Evolutionary conservation across 1,140 invertebrate genomes (phyloP), one percentile per base, ranked within the genome.

Genomic region (Ephestia elutella): DNA sequence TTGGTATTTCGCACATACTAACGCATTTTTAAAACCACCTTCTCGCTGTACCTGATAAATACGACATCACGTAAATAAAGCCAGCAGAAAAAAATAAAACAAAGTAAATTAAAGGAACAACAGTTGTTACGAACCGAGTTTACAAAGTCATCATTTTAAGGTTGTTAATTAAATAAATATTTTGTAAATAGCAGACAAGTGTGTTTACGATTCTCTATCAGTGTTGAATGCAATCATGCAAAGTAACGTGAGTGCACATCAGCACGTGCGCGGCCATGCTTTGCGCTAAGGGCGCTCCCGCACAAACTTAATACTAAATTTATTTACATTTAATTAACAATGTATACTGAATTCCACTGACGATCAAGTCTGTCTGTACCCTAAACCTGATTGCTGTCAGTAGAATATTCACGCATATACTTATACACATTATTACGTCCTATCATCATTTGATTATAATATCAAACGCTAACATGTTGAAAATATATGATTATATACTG

Each of bases 241-340:
- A 49, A 54, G 55, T 66, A 66, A 70, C 68, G 64, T 70, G 68
- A 60, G 61, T 53, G 56, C 30, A 32, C 11, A 5, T 17, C n/a
- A 30, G 68, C 68, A 70, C 68, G 68, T 70, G 68, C 49, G 18
- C 9, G 2, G 59, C 57, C 66, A 68, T 68, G 66, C 57, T 65
- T 62, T 54, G 32, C 38, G 44, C 38, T 68, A 56, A 68, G 60
- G 66, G 48, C 56, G 48, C 49, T 53, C 17, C 49, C 66, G 65
- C 66, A 68, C 55, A 21, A 0, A 56, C 59, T 8, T 13, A n/a
- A 20, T n/a, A 53, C 13, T n/a, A 10, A 25, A 53, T 25, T 20
- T 53, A 25, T 53, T 10, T 53, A 25, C 21, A n/a, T 5, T 25
- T 10, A n/a, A 44, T 44, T 44, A 17, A 15, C 15, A 50, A 13